A percentile compares a stretch with the other conserved stretches of the same genome.
Conservation (phyloP, 2,113 vertebrate species). For the Platycercus adscitus region DNA sequence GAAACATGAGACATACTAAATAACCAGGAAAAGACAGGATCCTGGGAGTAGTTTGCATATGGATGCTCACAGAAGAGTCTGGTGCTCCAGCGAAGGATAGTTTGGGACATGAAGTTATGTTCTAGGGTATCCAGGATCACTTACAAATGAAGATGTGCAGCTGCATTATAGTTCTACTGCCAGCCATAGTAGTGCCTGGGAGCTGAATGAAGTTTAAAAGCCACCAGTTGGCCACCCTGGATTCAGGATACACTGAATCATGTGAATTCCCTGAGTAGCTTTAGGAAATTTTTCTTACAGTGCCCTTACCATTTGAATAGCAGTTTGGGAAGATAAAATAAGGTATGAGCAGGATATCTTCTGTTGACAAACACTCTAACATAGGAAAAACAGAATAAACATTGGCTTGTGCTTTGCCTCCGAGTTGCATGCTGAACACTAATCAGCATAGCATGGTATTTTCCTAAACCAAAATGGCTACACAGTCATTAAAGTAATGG, state of each 20-base stretch:
- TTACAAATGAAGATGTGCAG: not conserved
- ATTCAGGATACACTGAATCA: not conserved
- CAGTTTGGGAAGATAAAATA: not conserved
- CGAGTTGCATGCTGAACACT: fast-evolving
- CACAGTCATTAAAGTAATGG: constrained; percentile 5
- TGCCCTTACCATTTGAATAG: not conserved
- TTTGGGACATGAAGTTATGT: not conserved
- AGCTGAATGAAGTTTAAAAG: not conserved
- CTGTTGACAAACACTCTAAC: not conserved
- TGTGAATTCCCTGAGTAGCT: not conserved
- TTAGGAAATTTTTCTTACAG: not conserved
- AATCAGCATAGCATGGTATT: not conserved
- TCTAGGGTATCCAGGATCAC: not conserved
- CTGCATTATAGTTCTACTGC: not conserved
- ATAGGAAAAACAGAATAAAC: not conserved
- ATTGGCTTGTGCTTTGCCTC: not conserved
- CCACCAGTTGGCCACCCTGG: not conserved
- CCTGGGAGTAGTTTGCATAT: not conserved
- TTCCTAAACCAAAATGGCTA: constrained; percentile 40
- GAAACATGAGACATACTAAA: not conserved
- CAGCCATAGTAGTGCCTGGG: not conserved
- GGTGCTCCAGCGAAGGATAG: not conserved
- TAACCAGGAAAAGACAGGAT: not conserved
- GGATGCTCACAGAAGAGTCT: not conserved
- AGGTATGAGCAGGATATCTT: not conserved